Evolutionary conservation across 2,797 vertebrate genomes (phyloP).

Genomic region (Phalanger gymnotis): DNA sequence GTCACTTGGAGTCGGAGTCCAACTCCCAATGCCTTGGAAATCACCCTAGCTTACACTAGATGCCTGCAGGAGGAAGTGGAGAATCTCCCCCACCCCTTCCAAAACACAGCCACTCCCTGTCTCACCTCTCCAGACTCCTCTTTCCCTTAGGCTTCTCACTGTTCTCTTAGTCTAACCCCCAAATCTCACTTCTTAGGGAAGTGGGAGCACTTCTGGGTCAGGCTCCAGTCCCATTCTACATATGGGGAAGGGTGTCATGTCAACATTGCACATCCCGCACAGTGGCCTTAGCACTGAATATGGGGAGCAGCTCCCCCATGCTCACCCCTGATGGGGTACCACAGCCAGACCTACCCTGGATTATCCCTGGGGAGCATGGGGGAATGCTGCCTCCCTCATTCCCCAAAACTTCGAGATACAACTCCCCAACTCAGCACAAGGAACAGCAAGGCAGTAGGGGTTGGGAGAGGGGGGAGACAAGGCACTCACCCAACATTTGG

Average conservation of each 20-base stretch:
- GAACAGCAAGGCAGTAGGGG: background rate
- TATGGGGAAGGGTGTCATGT: background rate
- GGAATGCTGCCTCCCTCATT: background rate
- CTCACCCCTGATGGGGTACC: background rate
- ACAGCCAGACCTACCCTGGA: background rate
- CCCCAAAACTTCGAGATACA: slow-evolving; percentile 1
- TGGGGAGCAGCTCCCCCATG: background rate
- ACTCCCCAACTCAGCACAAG: background rate
- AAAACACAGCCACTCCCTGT: background rate
- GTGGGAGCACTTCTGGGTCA: background rate
- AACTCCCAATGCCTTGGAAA: slow-evolving; percentile 69
- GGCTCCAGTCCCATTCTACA: background rate
- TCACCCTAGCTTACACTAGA: slow-evolving; percentile 44
- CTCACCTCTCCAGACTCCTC: background rate
- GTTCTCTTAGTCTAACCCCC: slow-evolving; percentile 36
- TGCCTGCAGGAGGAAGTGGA: slow-evolving; percentile 68
- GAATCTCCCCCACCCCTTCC: slow-evolving; percentile 2
- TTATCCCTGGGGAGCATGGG: background rate
- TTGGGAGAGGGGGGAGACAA: slow-evolving; percentile 43
- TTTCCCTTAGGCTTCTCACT: background rate
- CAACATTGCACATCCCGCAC: slow-evolving; percentile 51
- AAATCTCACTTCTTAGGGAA: slow-evolving; percentile 15
- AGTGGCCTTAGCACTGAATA: background rate
- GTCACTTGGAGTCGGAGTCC: slow-evolving; percentile 58
- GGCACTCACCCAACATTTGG: slow-evolving; percentile 95